Percentiles rank a stretch among this genome's conserved stretches.
phyloP scores from a whole-genome alignment of 1,140 invertebrate species.

The Trinorchestia longiramus region DNA sequence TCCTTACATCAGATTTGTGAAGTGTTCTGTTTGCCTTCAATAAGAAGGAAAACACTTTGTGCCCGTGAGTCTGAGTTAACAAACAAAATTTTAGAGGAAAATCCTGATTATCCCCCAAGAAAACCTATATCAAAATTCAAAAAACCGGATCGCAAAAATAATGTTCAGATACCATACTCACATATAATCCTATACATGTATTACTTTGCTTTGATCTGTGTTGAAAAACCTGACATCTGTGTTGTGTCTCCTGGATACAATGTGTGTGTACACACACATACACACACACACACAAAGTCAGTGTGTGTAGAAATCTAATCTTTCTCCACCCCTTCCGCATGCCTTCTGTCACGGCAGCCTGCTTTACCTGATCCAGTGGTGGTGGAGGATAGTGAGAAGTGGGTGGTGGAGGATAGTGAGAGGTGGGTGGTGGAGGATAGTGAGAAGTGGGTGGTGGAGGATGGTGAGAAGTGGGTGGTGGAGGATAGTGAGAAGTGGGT shows the following conservation, averaged over 20 bases:
- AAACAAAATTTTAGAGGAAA: too few species aligned
- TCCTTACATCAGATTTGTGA: too few species aligned
- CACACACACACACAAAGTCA: not conserved
- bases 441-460: not conserved
- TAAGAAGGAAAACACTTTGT: too few species aligned
- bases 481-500: not conserved
- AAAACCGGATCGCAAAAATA: too few species aligned
- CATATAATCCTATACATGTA: not conserved
- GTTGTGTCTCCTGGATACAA: too few species aligned
- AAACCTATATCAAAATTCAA: too few species aligned
- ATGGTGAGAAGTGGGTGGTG: not conserved
- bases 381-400: not conserved
- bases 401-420: not conserved
- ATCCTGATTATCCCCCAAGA: too few species aligned
- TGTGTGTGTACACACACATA: too few species aligned
- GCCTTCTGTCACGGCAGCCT: not conserved
- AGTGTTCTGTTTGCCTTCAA: too few species aligned
- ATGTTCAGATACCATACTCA: not conserved
- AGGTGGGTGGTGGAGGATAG: not conserved
- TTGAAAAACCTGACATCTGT: not conserved
- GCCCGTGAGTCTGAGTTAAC: too few species aligned
- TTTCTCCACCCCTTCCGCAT: not conserved
- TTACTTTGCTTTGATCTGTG: not conserved
- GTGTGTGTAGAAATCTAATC: not conserved
- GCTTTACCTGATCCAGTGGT: too few species aligned